Conservation (phyloP, 2,888 invertebrate species). For the Drosophila putrida region DNA sequence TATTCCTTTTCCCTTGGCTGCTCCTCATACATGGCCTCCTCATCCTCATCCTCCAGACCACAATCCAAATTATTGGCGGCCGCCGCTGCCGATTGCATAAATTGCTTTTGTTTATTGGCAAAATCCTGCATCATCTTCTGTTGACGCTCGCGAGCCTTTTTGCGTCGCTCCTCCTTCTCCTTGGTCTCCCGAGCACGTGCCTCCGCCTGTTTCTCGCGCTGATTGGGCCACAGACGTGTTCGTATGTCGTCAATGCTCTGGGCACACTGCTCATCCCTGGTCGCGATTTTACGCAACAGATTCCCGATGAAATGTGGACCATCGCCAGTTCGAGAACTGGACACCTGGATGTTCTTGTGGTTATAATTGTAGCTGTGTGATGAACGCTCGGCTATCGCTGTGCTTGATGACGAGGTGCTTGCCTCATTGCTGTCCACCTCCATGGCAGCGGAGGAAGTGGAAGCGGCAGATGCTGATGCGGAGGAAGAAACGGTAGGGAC, state of each 20-base stretch:
- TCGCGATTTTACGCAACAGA: conserved; percentile 91
- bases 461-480: neutral
- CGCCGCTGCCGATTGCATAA: conserved; percentile 90
- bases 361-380: conserved; percentile 58
- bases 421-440: conserved; percentile 84
- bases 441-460: conserved; percentile 60
- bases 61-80: conserved; percentile 87
- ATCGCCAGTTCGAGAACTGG: conserved; percentile 89
- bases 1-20: conserved; percentile 90
- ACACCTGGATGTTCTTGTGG: conserved; percentile 79
- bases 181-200: conserved; percentile 88
- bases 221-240: conserved; percentile 92
- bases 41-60: conserved; percentile 86
- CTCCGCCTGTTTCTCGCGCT: conserved; percentile 92
- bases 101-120: conserved; percentile 95
- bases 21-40: conserved; percentile 87
- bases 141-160: conserved; percentile 94
- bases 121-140: conserved; percentile 97
- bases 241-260: conserved; percentile 90
- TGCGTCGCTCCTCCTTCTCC: conserved; percentile 93
- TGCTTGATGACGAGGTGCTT: conserved; percentile 76
- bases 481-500: conserved; percentile 38
- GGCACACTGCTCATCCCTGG: conserved; percentile 90
- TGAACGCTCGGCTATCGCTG: conserved; percentile 59
- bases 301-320: conserved; percentile 95